Base-by-base conservation (phyloP, 2,888 invertebrate species). In the Conops quadrifasciatus region DNA sequence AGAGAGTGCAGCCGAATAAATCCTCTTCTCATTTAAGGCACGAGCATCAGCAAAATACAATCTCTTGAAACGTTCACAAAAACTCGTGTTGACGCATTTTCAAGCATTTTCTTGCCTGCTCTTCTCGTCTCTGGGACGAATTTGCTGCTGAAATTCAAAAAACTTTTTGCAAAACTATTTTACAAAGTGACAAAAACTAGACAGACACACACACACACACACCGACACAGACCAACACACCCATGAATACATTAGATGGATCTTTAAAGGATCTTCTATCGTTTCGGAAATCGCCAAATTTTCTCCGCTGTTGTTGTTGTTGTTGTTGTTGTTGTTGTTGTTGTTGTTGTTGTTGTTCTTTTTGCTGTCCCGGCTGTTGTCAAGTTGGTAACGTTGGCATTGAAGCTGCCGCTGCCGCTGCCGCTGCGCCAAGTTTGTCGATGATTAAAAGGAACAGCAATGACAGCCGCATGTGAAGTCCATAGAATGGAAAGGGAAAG, bases 361-460 rank as follows among this genome's bases (percentile, higher is more conserved):
- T 36, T 26, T 49, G 21, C 19, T 43, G 45, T 36, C 16, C 43
- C 36, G 36, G 15, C 19, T 47, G 64, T 24, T 21, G 24, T 24
- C n/a, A 26, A 60, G 30, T 26, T 60, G 36, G 36, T 36, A 36
- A 36, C 36, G 4, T 36, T 36, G 19, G 36, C 26, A 21, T 45
- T 45, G 67, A 21, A 36, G 58, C 45, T 45, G 45, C 26, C 28
- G 28, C 19, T 53, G 59, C 30, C 62, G 45, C 26, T 59, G 13
- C 43, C 13, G 36, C 30, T 60, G 78, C 76, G 75, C 75, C 77
- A 80, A 79, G 80, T 80, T 80, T 80, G 80, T 74, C 77, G 80
- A 80, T 80, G 80, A 80, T 80, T 81, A 81, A 81, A 81, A 81
- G 77, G 80, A 59, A 76, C 74, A 71, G 79, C 75, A 68, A 30